phyloP scores from a whole-genome alignment of 2,113 vertebrate species.

The Lethenteron reissneri region DNA sequence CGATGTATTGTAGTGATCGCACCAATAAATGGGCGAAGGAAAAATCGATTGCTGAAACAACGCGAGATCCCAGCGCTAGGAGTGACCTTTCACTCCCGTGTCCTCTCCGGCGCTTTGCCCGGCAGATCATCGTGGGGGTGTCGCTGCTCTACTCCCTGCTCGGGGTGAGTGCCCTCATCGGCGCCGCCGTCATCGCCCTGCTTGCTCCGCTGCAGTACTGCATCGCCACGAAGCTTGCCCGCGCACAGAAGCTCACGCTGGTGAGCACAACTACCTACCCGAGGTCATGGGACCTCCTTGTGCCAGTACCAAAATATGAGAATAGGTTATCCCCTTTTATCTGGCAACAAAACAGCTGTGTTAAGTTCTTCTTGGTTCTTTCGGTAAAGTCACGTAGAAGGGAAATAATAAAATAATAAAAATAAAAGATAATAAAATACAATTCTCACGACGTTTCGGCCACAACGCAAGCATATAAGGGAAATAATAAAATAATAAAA shows the following conservation, averaged over 20 bases:
- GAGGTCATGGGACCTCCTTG: too few relatives aligned
- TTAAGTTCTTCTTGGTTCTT: too few relatives aligned
- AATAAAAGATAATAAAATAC: too few relatives aligned
- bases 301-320: too few relatives aligned
- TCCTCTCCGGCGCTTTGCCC: too few relatives aligned
- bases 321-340: too few relatives aligned
- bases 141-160: slow-evolving; percentile 63
- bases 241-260: slow-evolving; percentile 75
- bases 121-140: slow-evolving; percentile 93
- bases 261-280: slow-evolving; percentile 23
- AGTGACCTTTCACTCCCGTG: neutral
- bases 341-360: too few relatives aligned
- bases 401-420: too few relatives aligned
- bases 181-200: slow-evolving; percentile 65
- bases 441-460: too few relatives aligned
- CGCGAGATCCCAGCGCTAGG: neutral
- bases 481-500: too few relatives aligned
- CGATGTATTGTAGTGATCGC: neutral
- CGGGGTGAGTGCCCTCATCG: slow-evolving; percentile 48
- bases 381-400: too few relatives aligned
- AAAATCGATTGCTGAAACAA: neutral
- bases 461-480: too few relatives aligned
- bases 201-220: slow-evolving; percentile 79
- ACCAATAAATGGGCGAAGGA: neutral
- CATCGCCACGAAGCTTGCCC: slow-evolving; percentile 77